Evolutionary conservation across 2,797 vertebrate species (phyloP).

Genomic region (Pogonophryne albipinna): DNA sequence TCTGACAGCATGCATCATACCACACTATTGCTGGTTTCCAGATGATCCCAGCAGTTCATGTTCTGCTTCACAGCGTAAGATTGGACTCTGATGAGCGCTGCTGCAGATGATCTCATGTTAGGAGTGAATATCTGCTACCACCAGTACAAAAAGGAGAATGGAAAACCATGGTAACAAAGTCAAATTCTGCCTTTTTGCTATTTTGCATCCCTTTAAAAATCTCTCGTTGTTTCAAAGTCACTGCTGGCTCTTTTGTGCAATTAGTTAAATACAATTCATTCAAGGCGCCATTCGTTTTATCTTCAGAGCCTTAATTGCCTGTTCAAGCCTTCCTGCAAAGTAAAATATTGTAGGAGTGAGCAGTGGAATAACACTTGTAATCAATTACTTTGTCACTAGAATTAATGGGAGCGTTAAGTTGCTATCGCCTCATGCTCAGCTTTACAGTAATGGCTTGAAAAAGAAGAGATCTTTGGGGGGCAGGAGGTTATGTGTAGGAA

Average conservation of each 20-base stretch:
- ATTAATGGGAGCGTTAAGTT: slow-evolving; percentile 56
- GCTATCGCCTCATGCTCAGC: slow-evolving; percentile 38
- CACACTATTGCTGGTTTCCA: slow-evolving; percentile 25
- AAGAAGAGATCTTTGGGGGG: background rate
- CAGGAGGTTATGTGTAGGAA: slow-evolving; percentile 33
- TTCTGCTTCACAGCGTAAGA: slow-evolving; percentile 31
- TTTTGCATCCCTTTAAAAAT: slow-evolving; percentile 6
- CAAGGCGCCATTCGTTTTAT: slow-evolving; percentile 43
- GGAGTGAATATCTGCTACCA: slow-evolving; percentile 20
- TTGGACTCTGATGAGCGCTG: slow-evolving; percentile 38
- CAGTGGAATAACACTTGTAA: slow-evolving; percentile 54
- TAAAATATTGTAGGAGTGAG: slow-evolving; percentile 53
- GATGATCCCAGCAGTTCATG: slow-evolving; percentile 21
- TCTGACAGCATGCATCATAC: background rate
- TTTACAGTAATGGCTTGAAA: slow-evolving; percentile 25
- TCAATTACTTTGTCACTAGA: slow-evolving; percentile 61
- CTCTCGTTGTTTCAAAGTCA: slow-evolving; percentile 15
- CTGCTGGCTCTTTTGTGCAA: slow-evolving; percentile 35
- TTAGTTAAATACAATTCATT: slow-evolving; percentile 53
- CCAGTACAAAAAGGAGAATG: background rate
- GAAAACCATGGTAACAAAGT: slow-evolving; percentile 9
- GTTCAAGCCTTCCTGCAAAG: slow-evolving; percentile 29
- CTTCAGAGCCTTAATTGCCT: slow-evolving; percentile 32
- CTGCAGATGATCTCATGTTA: slow-evolving; percentile 29
- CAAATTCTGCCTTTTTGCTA: background rate